Evolutionary conservation across 2,888 invertebrate species (phyloP).

Genomic region (Phalera bucephala): DNA sequence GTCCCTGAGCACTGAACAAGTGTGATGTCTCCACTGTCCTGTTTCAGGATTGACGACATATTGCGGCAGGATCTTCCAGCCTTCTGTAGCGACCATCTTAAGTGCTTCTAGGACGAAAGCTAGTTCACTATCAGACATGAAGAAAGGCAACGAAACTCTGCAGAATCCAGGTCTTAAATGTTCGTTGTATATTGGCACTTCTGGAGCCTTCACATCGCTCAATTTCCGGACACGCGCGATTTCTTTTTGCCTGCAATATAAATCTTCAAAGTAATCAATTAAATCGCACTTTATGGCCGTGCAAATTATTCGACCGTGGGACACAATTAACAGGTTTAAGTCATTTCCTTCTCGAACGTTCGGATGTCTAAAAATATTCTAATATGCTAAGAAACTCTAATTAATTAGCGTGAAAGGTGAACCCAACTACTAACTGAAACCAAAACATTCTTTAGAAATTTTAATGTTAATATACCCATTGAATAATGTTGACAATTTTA

Average conservation of each 20-base stretch:
- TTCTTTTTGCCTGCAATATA: conserved; percentile 70
- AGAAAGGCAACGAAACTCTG: conserved; percentile 92
- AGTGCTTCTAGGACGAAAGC: conserved; percentile 93
- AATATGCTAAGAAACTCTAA: too few relatives aligned
- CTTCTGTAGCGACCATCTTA: conserved; percentile 93
- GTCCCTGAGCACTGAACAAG: conserved; percentile 90
- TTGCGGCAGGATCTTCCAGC: conserved; percentile 94
- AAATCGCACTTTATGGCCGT: conserved; percentile 19
- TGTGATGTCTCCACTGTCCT: conserved; percentile 94
- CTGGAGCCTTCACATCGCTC: conserved; percentile 68
- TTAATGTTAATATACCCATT: too few relatives aligned
- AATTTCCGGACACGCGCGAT: conserved; percentile 67
- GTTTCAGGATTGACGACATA: conserved; percentile 94
- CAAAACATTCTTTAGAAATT: too few relatives aligned
- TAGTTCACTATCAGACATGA: conserved; percentile 90
- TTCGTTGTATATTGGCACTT: conserved; percentile 82
- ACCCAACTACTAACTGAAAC: too few relatives aligned
- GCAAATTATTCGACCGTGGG: conserved; percentile 34
- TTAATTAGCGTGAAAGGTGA: too few relatives aligned
- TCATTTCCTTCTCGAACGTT: conserved; percentile 25
- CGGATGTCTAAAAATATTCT: conserved; percentile 17
- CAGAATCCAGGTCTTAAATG: conserved; percentile 93
- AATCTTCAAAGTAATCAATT: conserved; percentile 18
- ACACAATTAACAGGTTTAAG: conserved; percentile 34
- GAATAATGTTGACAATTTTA: too few relatives aligned